Conservation (phyloP, 1,140 invertebrate species). For the Caenorhabditis briggsae region DNA sequence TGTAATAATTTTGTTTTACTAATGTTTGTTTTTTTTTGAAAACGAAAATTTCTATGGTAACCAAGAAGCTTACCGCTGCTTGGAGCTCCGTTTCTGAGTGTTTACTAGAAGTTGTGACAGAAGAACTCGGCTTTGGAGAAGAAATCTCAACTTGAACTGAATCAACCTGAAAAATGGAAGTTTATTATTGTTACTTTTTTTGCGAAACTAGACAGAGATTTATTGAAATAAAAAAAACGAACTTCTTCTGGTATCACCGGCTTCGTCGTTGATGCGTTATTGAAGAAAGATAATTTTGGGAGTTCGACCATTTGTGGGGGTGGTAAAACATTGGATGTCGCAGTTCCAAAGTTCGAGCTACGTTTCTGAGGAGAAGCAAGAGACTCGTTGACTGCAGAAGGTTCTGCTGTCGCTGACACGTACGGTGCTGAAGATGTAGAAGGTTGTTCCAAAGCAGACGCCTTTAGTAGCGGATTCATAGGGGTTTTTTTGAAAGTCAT, state of each 20-base stretch:
- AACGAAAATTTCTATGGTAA: too few relatives aligned
- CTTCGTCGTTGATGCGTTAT: neutral
- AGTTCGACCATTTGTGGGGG: constrained; percentile 29
- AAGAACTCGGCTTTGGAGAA: too few relatives aligned
- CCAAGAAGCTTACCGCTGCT: too few relatives aligned
- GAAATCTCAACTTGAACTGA: too few relatives aligned
- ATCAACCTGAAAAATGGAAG: too few relatives aligned
- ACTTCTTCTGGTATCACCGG: neutral
- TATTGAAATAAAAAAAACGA: neutral
- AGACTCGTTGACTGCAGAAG: neutral
- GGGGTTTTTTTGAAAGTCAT: constrained; percentile 39
- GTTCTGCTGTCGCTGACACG: neutral
- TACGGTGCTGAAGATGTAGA: neutral
- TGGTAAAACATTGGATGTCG: constrained; percentile 7
- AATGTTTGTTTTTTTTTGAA: too few relatives aligned
- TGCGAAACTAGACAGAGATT: too few relatives aligned
- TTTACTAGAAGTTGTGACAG: too few relatives aligned
- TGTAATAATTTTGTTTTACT: too few relatives aligned
- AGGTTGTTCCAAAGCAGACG: constrained; percentile 12
- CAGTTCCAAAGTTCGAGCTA: constrained; percentile 21
- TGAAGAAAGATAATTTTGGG: constrained; percentile 31
- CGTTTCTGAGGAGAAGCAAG: neutral
- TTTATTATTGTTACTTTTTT: too few relatives aligned
- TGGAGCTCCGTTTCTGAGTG: too few relatives aligned
- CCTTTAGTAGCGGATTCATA: neutral